Evolutionary conservation across 2,797 vertebrate genomes (phyloP), one percentile per base, ranked within the genome.

Genomic region (Capromys pilorides): DNA sequence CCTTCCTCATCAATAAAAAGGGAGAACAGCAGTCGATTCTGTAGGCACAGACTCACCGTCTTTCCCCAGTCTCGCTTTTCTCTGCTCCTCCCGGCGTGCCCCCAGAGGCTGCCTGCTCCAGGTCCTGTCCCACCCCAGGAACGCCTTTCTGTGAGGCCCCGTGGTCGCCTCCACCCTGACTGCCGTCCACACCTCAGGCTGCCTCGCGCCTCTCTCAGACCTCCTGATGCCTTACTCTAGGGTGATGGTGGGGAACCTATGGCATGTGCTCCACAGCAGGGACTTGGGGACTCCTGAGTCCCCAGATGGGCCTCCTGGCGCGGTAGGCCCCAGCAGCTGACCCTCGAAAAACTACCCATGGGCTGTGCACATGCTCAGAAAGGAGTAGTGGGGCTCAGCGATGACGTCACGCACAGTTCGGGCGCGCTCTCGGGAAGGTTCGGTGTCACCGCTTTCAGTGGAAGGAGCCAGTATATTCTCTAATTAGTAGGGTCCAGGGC

Each of bases 331-430:
- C 69, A 2, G 39, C 71, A 73, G 69, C 21, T 4, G 36, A 24
- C 5, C 39, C 41, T 5, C 36, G 1, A 1, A 1, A 1, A 2
- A 4, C 22, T 11, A 1, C 4, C 0, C 36, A 1, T 1, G 36
- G 36, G 36, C 71, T 9, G 0, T 41, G 36, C 36, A 21, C 67
- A 22, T 39, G n/a, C 67, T 71, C 67, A 39, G 67, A 41, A 24
- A 24, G 36, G 69, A 24, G 39, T 11, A 26, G 22, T 2, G 10
- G 36, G 21, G 22, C 69, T 3, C 10, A 11, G 12, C 4, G 39
- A 73, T 75, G 71, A 45, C 39, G 39, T 75, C 71, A 41, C 5
- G 5, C 13, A 10, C 67, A 6, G 39, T 24, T 12, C 24, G 39
- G 11, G 11, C 11, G 11, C 24, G 11, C 21, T 36, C 39, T 26